Conservation (phyloP, 2,797 vertebrate species). For the Melanogrammus aeglefinus region DNA sequence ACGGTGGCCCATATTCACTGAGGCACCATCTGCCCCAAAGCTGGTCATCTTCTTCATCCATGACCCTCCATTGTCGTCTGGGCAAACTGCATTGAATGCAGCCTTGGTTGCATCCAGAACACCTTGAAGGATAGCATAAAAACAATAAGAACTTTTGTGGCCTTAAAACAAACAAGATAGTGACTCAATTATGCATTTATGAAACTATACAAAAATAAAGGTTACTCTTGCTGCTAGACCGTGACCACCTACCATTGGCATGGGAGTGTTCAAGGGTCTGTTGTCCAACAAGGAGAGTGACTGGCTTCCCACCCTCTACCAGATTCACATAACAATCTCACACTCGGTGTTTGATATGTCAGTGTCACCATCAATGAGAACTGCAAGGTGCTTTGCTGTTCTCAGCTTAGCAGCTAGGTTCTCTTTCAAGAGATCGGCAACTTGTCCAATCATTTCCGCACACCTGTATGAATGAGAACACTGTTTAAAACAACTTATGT, state of each 20-base stretch:
- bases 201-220: slow-evolving; percentile 1
- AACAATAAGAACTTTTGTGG: background rate
- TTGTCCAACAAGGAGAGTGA: slow-evolving; percentile 26
- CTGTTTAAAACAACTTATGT: too few species aligned
- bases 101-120: slow-evolving; percentile 28
- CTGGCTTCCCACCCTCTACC: slow-evolving; percentile 20
- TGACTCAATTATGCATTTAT: too few species aligned
- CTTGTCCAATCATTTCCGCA: slow-evolving; percentile 27
- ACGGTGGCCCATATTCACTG: slow-evolving; percentile 9
- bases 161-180: too few species aligned
- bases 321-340: slow-evolving; percentile 20
- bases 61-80: slow-evolving; percentile 16
- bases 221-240: too few species aligned
- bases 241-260: slow-evolving; percentile 16
- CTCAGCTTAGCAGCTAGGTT: slow-evolving; percentile 21
- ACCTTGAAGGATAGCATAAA: slow-evolving; percentile 20
- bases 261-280: slow-evolving; percentile 31
- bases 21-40: slow-evolving; percentile 28
- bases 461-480: slow-evolving; percentile 4
- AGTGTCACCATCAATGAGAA: slow-evolving; percentile 20
- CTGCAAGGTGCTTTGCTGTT: slow-evolving; percentile 16
- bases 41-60: slow-evolving; percentile 20
- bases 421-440: slow-evolving; percentile 22
- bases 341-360: slow-evolving; percentile 23
- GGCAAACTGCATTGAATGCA: slow-evolving; percentile 15